Evolutionary conservation across 1,140 invertebrate species (phyloP), one percentile per base, ranked within the genome.

Genomic region (Helicorthomorpha holstii): DNA sequence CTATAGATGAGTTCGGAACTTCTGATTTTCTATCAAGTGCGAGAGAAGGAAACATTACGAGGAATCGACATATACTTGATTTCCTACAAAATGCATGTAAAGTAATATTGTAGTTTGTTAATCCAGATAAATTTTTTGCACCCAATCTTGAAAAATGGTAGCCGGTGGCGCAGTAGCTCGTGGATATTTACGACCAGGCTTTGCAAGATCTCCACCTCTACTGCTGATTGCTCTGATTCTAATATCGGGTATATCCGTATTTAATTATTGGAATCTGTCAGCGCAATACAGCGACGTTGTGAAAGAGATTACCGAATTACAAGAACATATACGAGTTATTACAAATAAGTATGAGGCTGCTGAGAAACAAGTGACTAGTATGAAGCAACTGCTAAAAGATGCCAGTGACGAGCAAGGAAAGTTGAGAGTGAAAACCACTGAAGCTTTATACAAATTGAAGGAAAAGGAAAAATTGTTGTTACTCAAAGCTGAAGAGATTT

Each of bases 201-300:
- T 14, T 10, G 49, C 3, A 10, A 7, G 49, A 10, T 14, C n/a
- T 3, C 49, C 49, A 10, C 49, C 49, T 19, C 46, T 50, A 10
- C 4, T 50, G 3, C 7, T 50, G 10, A 46, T 50, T 50, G 49
- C 7, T 12, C 34, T 50, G 10, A 7, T 50, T 7, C 7, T 50
- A 3, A 44, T 50, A 16, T 19, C 16, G 3, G 29, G 29, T 27
- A 43, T 50, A 7, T 43, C 10, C 7, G 49, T 4, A 19, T 50
- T 50, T 26, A 50, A 50, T 43, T 50, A 50, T 26, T 50, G 49
- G 49, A 50, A 44, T 43, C 34, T 50, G 10, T 46, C 49, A 22
- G 27, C n/a, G 10, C 14, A 44, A 16, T 50, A 50, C 24, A 26
- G 46, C 34, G 41, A 7, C 14, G 3, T 50, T 4, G 49, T 42